phyloP scores from a whole-genome alignment of 2,113 vertebrate genomes.

The Panthera leo region DNA sequence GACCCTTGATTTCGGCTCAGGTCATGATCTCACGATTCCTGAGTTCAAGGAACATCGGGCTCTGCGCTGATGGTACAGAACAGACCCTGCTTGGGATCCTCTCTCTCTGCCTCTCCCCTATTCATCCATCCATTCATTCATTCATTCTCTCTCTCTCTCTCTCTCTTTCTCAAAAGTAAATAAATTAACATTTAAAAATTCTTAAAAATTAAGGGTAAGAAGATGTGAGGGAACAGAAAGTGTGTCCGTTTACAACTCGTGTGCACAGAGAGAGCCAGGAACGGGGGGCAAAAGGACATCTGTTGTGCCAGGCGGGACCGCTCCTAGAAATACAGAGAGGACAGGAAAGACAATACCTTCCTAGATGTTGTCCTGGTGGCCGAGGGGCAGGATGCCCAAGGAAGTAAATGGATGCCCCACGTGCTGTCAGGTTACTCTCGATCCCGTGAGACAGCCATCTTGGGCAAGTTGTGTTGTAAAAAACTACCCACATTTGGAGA shows the following conservation, averaged over 20 bases:
- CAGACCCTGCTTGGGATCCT: too few species aligned
- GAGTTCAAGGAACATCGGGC: too few species aligned
- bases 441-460: neutral
- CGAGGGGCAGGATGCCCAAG: neutral
- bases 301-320: fast-evolving
- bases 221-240: neutral
- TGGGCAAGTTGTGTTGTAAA: neutral
- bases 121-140: too few species aligned
- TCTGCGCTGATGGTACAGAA: too few species aligned
- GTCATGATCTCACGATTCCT: too few species aligned
- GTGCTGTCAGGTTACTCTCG: fast-evolving
- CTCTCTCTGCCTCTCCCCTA: too few species aligned
- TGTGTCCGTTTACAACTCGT: fast-evolving
- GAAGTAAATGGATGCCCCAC: fast-evolving
- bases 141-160: too few species aligned
- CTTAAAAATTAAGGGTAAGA: neutral
- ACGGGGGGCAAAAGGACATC: fast-evolving
- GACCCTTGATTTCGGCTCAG: too few species aligned
- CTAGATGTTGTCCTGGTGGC: neutral
- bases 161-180: too few species aligned
- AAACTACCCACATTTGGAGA: neutral
- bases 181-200: too few species aligned
- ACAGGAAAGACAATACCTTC: neutral
- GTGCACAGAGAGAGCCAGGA: neutral
- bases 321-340: too few species aligned